Conservation (phyloP, 2,113 vertebrate genomes). For the Opisthocomus hoazin region DNA sequence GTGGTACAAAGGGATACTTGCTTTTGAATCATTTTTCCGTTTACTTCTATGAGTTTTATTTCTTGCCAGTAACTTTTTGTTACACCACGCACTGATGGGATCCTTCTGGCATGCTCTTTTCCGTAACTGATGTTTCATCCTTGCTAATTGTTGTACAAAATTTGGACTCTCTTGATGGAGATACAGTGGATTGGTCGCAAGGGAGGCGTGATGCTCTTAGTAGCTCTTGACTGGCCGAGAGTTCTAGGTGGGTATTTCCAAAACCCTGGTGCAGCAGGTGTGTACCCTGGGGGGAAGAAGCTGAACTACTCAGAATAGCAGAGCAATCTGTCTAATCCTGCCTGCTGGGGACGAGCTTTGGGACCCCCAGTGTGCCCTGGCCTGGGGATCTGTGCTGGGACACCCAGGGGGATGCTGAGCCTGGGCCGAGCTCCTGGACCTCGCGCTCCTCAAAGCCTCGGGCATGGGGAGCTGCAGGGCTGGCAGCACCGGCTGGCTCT, state of each 20-base stretch:
- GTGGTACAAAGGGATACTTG: neutral
- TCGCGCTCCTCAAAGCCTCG: neutral
- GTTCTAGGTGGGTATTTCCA: neutral
- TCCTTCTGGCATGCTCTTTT: neutral
- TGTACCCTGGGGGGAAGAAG: neutral
- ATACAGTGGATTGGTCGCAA: neutral
- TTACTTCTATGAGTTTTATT: neutral
- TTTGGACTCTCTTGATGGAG: neutral
- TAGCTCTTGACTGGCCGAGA: no score
- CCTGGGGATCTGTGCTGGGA: no score
- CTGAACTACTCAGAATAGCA: neutral
- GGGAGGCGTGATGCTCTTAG: neutral
- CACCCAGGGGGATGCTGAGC: neutral
- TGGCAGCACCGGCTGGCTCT: neutral
- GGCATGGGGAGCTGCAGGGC: neutral
- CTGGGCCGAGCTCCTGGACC: neutral
- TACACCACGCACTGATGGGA: accelerated
- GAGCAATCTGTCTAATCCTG: neutral
- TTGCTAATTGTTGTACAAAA: neutral
- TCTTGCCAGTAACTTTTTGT: neutral
- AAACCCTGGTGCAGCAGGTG: neutral
- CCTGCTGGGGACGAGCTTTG: neutral
- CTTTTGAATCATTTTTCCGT: neutral
- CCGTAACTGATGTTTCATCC: neutral
- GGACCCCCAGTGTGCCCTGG: accelerated